A percentile compares a stretch with the other conserved stretches of the same genome.
These are phyloP conservation scores for Xenus cinereus DNA, from an alignment of 2,113 vertebrate species.

Conservation along the genomic window DNA sequence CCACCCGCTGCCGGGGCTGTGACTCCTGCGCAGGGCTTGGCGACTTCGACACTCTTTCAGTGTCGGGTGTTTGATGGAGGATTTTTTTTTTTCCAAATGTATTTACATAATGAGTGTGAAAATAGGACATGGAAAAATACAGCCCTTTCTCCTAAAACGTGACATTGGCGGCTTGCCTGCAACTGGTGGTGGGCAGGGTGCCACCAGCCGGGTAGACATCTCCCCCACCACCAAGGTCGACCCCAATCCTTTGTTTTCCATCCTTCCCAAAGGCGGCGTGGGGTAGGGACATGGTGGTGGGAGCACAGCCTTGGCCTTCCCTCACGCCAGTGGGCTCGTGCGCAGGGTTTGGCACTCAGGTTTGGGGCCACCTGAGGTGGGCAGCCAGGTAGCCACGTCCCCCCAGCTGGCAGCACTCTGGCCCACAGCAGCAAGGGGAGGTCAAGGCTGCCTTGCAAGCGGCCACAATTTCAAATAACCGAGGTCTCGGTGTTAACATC, in stretches of 20 bases:
- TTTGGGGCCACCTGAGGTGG: background rate
- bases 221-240: background rate
- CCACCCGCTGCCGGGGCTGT: rapidly evolving
- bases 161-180: background rate
- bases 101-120: background rate
- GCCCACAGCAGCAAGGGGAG: background rate
- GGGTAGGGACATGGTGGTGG: background rate
- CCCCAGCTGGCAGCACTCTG: rapidly evolving
- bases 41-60: background rate
- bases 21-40: background rate
- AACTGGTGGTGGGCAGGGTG: background rate
- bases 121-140: background rate
- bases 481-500: background rate
- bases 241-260: background rate
- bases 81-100: background rate
- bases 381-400: background rate
- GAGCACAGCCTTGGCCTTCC: background rate
- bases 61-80: rapidly evolving
- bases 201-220: background rate
- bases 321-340: rapidly evolving
- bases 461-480: background rate
- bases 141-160: background rate
- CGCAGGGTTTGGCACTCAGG: rapidly evolving
- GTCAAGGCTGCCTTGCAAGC: background rate
- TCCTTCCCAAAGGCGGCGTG: background rate